Evolutionary conservation across 2,797 vertebrate species (phyloP), one percentile per base, ranked within the genome.

Genomic region (Diplodus sargus): DNA sequence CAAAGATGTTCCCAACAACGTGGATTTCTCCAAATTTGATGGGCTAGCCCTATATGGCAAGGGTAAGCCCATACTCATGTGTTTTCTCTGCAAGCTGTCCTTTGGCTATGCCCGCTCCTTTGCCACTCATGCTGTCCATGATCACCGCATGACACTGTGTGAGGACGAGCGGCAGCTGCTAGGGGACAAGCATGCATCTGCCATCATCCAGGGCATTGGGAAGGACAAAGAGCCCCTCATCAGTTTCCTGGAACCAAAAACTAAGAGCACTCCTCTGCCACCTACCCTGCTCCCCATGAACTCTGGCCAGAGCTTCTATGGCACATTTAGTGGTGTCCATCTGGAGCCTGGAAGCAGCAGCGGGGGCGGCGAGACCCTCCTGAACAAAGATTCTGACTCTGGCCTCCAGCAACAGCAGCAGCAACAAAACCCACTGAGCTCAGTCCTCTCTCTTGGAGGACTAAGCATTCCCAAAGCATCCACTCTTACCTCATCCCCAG

Each of bases 231-330:
- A 99, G 94, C 98, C 98, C 93, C 98, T 99, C 93, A 97, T 99
- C 93, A 99, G 98, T 95, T 99, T 99, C 96, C 95, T 99, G 97
- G 98, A 99, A 99, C 98, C 98, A 98, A 99, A 99, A 98, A 99
- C 87, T 95, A 99, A 98, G 96, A 97, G 95, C 95, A 96, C 96
- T 95, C 94, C 97, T 91, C 92, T 97, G 93, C 96, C 97, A 93
- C 96, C 98, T 84, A 89, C 96, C 93, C 94, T 97, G 95, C 96
- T 96, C 94, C 96, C 98, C 91, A 95, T 97, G 92, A 97, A 97
- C 95, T 96, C 98, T 91, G 97, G 97, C 94, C 98, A 98, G 95
- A 98, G 97, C 95, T 99, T 99, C 96, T 99, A 98, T 81, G 98
- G 98, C 90, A 99, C 98, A 87, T 99, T 99, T 93, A 99, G 98